phyloP scores from a whole-genome alignment of 2,797 vertebrate genomes.

The Cyprinodon diabolis region DNA sequence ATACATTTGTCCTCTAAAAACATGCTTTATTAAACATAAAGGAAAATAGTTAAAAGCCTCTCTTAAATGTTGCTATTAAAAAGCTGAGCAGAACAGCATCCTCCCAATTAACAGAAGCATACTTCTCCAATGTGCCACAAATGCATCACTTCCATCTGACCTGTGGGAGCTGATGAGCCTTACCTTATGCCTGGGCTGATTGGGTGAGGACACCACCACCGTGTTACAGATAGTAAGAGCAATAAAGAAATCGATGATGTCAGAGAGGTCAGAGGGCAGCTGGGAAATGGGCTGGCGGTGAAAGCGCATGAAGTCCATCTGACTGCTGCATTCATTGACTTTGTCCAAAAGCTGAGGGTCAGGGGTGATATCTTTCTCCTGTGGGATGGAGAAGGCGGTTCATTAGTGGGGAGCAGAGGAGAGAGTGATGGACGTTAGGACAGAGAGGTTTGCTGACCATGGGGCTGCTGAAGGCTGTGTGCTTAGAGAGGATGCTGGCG shows the following conservation, averaged over 20 bases:
- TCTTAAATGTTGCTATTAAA: neutral
- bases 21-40: neutral
- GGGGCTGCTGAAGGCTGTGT: conserved; percentile 97
- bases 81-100: neutral
- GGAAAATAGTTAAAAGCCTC: neutral
- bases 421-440: neutral
- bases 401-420: conserved; percentile 19
- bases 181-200: conserved; percentile 95
- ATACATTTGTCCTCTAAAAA: neutral
- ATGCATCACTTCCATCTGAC: conserved; percentile 17
- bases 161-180: neutral
- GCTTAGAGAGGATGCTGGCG: conserved; percentile 92
- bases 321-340: conserved; percentile 90
- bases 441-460: conserved; percentile 84
- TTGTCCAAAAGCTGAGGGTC: conserved; percentile 94
- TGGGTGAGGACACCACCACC: conserved; percentile 93
- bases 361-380: conserved; percentile 97
- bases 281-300: conserved; percentile 84
- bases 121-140: neutral
- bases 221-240: conserved; percentile 97
- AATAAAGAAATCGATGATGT: conserved; percentile 94
- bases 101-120: neutral
- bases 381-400: conserved; percentile 26
- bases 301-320: conserved; percentile 85
- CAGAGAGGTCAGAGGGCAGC: conserved; percentile 89